Conservation (phyloP, 2,888 invertebrate genomes). For the Caenorhabditis wallacei region DNA sequence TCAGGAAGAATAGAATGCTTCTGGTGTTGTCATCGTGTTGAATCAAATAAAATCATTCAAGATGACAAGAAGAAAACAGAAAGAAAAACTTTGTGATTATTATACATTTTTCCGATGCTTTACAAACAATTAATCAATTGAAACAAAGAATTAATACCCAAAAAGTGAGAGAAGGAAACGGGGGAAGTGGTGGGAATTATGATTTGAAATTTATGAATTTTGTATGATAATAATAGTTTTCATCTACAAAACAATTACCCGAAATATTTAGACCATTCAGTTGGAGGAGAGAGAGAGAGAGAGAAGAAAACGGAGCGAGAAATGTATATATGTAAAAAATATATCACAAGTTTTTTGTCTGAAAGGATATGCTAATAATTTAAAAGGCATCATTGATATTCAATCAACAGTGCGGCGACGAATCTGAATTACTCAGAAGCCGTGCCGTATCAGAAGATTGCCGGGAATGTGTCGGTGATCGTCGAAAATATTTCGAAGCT, state of each 20-base stretch:
- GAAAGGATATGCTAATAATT: constrained; percentile 16
- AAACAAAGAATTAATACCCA: constrained; percentile 37
- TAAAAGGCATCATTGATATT: neutral
- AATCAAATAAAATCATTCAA: constrained; percentile 22
- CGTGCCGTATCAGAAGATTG: constrained; percentile 71
- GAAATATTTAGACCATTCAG: constrained; percentile 38
- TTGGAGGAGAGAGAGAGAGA: neutral
- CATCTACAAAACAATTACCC: constrained; percentile 25
- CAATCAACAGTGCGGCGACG: constrained; percentile 51
- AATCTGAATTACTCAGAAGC: constrained; percentile 56
- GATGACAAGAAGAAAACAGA: constrained; percentile 4
- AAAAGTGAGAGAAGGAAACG: constrained; percentile 16
- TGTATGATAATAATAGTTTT: neutral
- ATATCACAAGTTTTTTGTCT: constrained; percentile 36
- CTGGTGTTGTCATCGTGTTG: constrained; percentile 26
- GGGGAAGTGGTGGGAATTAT: constrained; percentile 7
- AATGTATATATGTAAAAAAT: constrained; percentile 33
- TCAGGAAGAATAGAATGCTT: constrained; percentile 34
- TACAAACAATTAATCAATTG: neutral
- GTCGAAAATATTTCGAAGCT: constrained; percentile 65
- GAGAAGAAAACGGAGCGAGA: constrained; percentile 21
- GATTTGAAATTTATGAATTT: neutral
- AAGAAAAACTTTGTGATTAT: constrained; percentile 4
- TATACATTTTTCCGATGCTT: constrained; percentile 26
- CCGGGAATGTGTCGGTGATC: constrained; percentile 65